Evolutionary conservation across 2,888 invertebrate genomes (phyloP).

Genomic region (Catocala nupta): DNA sequence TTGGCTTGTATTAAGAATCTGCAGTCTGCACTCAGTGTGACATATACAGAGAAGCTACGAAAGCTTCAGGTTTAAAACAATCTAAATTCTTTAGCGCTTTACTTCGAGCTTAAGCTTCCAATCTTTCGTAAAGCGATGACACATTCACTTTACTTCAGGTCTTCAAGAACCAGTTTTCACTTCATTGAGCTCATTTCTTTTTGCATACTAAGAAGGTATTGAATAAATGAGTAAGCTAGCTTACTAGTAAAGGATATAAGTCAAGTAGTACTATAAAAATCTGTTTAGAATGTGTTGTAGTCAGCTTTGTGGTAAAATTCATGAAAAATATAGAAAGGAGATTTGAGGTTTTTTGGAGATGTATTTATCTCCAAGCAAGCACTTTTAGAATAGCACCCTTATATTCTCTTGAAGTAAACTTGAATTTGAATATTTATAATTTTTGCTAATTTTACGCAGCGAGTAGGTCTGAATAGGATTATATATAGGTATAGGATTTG

Average conservation of each 20-base stretch:
- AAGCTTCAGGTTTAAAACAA: neutral
- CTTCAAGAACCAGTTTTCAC: neutral
- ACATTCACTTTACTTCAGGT: neutral
- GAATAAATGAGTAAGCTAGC: conserved; percentile 11
- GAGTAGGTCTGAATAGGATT: no score
- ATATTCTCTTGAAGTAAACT: no score
- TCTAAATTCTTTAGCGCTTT: neutral
- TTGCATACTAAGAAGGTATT: conserved; percentile 23
- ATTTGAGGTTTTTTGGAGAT: neutral
- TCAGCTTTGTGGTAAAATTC: neutral
- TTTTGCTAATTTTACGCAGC: no score
- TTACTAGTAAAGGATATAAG: neutral
- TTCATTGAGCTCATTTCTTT: conserved; percentile 14
- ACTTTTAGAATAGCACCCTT: no score
- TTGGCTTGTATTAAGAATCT: no score
- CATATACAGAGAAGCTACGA: no score
- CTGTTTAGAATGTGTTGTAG: neutral
- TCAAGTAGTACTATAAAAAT: neutral
- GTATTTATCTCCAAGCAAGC: no score
- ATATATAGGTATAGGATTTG: no score
- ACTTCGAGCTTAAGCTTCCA: neutral
- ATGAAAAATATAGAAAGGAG: neutral
- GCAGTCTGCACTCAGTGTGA: no score
- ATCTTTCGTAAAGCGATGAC: conserved; percentile 1
- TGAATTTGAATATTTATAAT: no score